Evolutionary conservation across 2,113 vertebrate genomes (phyloP).

Genomic region (Podiceps cristatus): DNA sequence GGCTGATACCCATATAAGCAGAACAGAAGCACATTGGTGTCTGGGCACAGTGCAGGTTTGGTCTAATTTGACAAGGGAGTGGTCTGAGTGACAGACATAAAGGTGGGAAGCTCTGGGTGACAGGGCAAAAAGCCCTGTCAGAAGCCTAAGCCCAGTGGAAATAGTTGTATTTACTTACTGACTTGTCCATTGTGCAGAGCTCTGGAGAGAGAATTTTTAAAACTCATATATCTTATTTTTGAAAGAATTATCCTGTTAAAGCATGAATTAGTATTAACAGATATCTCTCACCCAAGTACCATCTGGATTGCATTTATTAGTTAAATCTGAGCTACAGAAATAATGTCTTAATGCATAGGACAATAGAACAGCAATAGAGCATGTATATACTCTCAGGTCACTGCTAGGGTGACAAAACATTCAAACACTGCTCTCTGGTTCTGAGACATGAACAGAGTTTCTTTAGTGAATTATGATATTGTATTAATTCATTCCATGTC

Average conservation of each 20-base stretch:
- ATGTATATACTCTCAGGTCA: not conserved
- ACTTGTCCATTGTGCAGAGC: not conserved
- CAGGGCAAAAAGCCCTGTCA: not conserved
- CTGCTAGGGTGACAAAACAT: not conserved
- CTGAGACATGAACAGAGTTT: not conserved
- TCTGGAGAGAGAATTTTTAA: not conserved
- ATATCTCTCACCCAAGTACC: not conserved
- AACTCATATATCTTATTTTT: not conserved
- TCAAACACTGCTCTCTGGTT: not conserved
- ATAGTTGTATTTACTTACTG: not conserved
- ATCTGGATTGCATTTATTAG: not conserved
- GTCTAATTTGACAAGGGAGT: not conserved
- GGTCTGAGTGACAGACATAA: not conserved
- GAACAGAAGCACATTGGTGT: not conserved
- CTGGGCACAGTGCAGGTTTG: not conserved
- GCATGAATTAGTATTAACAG: not conserved
- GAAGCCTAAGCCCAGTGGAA: not conserved
- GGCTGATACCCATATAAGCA: not conserved
- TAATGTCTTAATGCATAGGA: not conserved
- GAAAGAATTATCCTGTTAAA: not conserved
- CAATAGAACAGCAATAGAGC: not conserved
- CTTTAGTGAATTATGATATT: conserved; percentile 14
- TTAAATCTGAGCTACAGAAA: not conserved
- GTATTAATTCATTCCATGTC: conserved; percentile 27
- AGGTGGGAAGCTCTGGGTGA: not conserved